Percentiles rank a stretch among this genome's conserved stretches.
Conservation (phyloP, 2,888 invertebrate genomes). For the Corbicula japonica region DNA sequence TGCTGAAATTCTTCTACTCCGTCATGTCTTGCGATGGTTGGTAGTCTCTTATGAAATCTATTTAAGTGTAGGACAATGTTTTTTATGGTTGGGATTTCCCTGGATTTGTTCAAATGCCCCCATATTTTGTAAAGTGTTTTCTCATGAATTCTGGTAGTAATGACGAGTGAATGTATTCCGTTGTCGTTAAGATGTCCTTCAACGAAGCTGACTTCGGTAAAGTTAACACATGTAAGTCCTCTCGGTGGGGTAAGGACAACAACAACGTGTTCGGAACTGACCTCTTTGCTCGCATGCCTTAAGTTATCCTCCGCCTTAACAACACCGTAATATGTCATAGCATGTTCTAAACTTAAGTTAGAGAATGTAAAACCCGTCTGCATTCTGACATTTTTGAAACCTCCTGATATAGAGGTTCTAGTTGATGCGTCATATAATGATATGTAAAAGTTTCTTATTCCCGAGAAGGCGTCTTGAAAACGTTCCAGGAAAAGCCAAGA, state of each 20-base stretch:
- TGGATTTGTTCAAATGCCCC: background rate
- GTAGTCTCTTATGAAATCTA: too few relatives aligned
- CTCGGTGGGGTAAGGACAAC: slow-evolving; percentile 26
- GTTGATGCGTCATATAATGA: background rate
- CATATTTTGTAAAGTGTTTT: background rate
- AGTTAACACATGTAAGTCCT: slow-evolving; percentile 4
- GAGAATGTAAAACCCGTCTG: slow-evolving; percentile 14
- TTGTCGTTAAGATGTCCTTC: background rate
- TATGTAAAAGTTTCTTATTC: slow-evolving; percentile 16
- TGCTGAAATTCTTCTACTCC: background rate
- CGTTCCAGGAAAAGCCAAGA: slow-evolving; percentile 49
- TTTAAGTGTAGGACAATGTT: too few relatives aligned
- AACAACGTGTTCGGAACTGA: background rate
- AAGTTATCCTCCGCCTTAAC: slow-evolving; percentile 38
- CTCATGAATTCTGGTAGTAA: background rate
- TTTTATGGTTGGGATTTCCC: too few relatives aligned
- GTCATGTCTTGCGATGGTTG: background rate
- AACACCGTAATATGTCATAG: slow-evolving; percentile 27
- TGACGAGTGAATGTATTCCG: background rate
- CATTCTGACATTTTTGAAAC: slow-evolving; percentile 29
- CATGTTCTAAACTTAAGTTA: slow-evolving; percentile 17
- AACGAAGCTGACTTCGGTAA: background rate
- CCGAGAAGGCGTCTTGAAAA: slow-evolving; percentile 57
- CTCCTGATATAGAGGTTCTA: background rate
- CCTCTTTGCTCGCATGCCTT: slow-evolving; percentile 17